Percentiles rank a stretch among this genome's conserved stretches.
phyloP scores from a whole-genome alignment of 1,140 invertebrate genomes.

The Heliothis subflexa region DNA sequence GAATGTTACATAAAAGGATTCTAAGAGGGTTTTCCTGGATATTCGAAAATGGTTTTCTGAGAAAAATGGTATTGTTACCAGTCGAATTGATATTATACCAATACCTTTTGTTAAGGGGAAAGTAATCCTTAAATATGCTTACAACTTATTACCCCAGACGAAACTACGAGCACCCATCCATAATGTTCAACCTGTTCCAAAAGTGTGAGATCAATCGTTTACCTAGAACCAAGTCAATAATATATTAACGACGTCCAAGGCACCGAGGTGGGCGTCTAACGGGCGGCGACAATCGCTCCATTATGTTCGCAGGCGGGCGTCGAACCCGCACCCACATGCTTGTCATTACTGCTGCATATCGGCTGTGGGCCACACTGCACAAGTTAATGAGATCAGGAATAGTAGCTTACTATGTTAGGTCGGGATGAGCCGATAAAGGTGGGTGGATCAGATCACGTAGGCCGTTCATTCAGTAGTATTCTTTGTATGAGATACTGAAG shows the following conservation, averaged over 20 bases:
- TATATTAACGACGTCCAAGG: slow-evolving; percentile 41
- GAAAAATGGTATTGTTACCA: no score
- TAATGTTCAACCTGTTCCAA: slow-evolving; percentile 4
- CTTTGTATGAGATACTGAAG: no score
- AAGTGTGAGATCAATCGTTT: slow-evolving; percentile 5
- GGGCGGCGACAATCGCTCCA: slow-evolving; percentile 61
- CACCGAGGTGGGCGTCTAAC: slow-evolving; percentile 61
- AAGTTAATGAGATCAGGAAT: slow-evolving; percentile 30
- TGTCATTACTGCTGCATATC: slow-evolving; percentile 51
- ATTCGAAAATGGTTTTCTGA: no score
- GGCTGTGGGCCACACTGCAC: slow-evolving; percentile 24
- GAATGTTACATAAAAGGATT: no score
- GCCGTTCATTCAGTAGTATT: no score
- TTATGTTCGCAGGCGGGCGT: slow-evolving; percentile 62
- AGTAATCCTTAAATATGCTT: no score
- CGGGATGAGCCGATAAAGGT: not conserved
- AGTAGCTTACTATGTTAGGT: slow-evolving; percentile 16
- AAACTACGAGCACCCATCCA: not conserved
- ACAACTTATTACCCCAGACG: no score
- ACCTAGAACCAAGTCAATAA: slow-evolving; percentile 40
- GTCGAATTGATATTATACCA: no score
- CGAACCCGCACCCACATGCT: slow-evolving; percentile 71
- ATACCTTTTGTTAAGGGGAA: no score
- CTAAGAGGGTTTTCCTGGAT: no score
- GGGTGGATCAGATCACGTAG: not conserved